Evolutionary conservation across 2,888 invertebrate genomes (phyloP).

Genomic region (Hydraecia micacea): DNA sequence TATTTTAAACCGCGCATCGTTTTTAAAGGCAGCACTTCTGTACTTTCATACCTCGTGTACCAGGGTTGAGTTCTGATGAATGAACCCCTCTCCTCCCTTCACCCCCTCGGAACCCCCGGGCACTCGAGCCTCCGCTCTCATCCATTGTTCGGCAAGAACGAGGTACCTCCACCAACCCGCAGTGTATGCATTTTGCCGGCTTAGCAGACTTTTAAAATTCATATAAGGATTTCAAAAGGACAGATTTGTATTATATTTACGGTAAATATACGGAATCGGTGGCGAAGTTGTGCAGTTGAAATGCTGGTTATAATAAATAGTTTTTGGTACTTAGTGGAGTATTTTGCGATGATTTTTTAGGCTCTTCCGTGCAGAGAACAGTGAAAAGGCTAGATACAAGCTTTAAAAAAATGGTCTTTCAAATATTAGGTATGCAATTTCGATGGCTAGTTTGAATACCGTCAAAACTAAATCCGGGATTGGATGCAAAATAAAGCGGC

Average conservation of each 20-base stretch:
- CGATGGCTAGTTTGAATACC: not conserved
- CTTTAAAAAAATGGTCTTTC: not conserved
- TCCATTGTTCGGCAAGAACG: slow-evolving; percentile 79
- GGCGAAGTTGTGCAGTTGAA: not conserved
- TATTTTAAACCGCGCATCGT: not conserved
- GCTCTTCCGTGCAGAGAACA: not conserved
- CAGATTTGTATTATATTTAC: slow-evolving; percentile 42
- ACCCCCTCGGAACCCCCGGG: slow-evolving; percentile 60
- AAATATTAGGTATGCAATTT: not conserved
- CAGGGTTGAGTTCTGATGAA: slow-evolving; percentile 55
- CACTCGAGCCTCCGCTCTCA: slow-evolving; percentile 72
- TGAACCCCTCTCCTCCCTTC: slow-evolving; percentile 57
- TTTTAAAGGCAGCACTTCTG: slow-evolving; percentile 26
- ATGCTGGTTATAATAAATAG: not conserved
- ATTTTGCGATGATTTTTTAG: not conserved
- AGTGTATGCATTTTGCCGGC: slow-evolving; percentile 63
- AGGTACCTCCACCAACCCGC: slow-evolving; percentile 56
- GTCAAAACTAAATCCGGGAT: not conserved
- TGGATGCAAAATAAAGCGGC: not conserved
- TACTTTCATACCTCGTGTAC: not conserved
- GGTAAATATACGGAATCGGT: slow-evolving; percentile 21
- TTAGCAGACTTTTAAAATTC: slow-evolving; percentile 69
- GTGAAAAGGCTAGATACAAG: not conserved
- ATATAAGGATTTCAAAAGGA: slow-evolving; percentile 65
- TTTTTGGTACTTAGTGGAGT: not conserved